These are phyloP conservation scores for Diarsia rubi DNA, from an alignment of 2,888 invertebrate genomes.

Conservation along the genomic window DNA sequence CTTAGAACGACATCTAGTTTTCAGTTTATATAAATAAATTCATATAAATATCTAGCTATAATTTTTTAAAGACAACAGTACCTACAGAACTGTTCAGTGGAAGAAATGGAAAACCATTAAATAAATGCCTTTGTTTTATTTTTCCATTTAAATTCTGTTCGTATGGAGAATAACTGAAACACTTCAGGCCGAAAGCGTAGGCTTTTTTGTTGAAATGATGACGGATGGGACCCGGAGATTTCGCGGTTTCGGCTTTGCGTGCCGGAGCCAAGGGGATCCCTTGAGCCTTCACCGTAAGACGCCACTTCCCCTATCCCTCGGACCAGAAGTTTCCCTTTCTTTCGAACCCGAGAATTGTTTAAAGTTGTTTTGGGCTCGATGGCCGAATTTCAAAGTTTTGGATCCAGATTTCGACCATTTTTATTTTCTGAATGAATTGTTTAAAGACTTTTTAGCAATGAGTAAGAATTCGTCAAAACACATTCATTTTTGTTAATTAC, in stretches of 20 bases:
- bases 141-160: background rate
- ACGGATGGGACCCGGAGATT: slow-evolving; percentile 86
- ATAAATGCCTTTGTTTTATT: background rate
- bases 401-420: slow-evolving; percentile 11
- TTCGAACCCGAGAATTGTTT: slow-evolving; percentile 61
- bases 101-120: background rate
- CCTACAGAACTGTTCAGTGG: no score
- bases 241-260: slow-evolving; percentile 80
- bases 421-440: background rate
- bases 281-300: slow-evolving; percentile 80
- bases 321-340: slow-evolving; percentile 68
- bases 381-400: slow-evolving; percentile 46
- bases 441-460: background rate
- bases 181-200: slow-evolving; percentile 62
- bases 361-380: slow-evolving; percentile 57
- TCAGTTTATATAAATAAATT: no score
- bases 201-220: slow-evolving; percentile 80
- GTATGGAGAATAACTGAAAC: slow-evolving; percentile 37
- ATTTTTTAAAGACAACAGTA: no score
- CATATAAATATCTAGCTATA: no score
- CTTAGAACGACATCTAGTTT: no score
- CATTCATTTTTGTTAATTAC: background rate
- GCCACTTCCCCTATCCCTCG: slow-evolving; percentile 61
- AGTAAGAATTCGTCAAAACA: background rate
- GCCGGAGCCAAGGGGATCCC: slow-evolving; percentile 81